phyloP scores from a whole-genome alignment of 2,797 vertebrate species.

The Sciurus vulgaris region DNA sequence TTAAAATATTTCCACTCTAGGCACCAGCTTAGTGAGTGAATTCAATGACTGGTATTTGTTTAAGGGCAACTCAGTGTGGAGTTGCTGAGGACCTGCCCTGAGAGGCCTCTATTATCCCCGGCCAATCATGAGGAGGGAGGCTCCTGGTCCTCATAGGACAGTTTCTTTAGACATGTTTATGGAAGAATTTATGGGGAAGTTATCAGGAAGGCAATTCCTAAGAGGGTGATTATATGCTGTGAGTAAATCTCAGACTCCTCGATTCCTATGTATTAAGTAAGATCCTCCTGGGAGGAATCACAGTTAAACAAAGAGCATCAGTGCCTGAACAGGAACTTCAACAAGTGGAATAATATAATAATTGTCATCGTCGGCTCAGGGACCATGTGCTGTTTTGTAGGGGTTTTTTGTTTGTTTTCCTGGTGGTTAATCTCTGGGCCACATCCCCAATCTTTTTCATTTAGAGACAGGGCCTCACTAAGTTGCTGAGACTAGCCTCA shows the following conservation, averaged over 20 bases:
- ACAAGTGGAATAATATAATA: background rate
- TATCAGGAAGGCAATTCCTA: slow-evolving; percentile 29
- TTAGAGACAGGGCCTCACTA: no score
- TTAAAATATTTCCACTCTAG: slow-evolving; percentile 37
- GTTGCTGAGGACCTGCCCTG: background rate
- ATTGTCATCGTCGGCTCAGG: background rate
- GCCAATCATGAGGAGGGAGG: background rate
- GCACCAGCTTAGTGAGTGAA: slow-evolving; percentile 33
- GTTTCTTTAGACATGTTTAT: slow-evolving; percentile 17
- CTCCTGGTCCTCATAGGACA: background rate
- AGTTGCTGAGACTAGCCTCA: no score
- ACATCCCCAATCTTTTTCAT: no score
- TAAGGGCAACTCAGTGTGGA: background rate
- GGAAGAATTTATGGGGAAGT: slow-evolving; percentile 3
- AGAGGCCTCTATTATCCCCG: background rate
- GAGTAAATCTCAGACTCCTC: slow-evolving; percentile 23
- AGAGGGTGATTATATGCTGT: background rate
- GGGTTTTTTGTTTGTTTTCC: background rate
- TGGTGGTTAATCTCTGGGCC: no score
- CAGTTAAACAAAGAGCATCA: background rate
- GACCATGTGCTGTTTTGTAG: background rate
- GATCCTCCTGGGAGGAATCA: slow-evolving; percentile 20
- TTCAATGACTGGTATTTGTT: background rate
- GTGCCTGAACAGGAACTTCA: background rate
- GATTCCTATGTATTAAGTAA: slow-evolving; percentile 38